These are phyloP conservation scores for Gallinago solitaria DNA, from an alignment of 2,797 vertebrate species.

Conservation along the genomic window DNA sequence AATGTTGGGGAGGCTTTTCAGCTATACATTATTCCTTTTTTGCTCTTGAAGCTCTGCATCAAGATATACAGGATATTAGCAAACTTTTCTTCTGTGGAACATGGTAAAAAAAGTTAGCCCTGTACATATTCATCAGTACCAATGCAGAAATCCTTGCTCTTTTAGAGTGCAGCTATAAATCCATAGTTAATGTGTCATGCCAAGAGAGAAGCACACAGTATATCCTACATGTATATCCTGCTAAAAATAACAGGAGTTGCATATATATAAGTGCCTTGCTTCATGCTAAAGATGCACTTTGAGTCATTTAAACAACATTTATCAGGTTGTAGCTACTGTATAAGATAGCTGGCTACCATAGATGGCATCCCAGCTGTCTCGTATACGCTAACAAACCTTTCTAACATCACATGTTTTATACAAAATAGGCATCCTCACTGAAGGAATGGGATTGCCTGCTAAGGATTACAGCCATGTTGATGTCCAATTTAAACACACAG, in stretches of 20 bases:
- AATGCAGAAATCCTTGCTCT: not conserved
- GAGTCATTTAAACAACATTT: not conserved
- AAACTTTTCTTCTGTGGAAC: not conserved
- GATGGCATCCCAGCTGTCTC: conserved; percentile 37
- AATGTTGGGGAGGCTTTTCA: not conserved
- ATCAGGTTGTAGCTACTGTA: not conserved
- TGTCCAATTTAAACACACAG: not conserved
- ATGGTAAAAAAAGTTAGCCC: not conserved
- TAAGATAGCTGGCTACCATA: not conserved
- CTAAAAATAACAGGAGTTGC: not conserved
- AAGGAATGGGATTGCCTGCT: conserved; percentile 21
- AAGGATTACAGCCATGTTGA: conserved; percentile 17
- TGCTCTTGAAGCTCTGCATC: not conserved
- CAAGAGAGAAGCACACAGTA: not conserved
- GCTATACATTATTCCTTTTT: conserved; percentile 48
- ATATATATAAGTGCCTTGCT: not conserved
- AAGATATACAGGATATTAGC: not conserved
- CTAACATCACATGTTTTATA: conserved; percentile 27
- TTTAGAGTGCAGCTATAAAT: conserved; percentile 1
- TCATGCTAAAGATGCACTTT: not conserved
- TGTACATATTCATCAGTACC: not conserved
- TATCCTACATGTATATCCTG: not conserved
- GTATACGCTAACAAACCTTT: not conserved
- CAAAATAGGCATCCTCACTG: conserved; percentile 27
- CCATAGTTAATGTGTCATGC: not conserved